Evolutionary conservation across 2,113 vertebrate genomes (phyloP).

Genomic region (Phyllostomus discolor): DNA sequence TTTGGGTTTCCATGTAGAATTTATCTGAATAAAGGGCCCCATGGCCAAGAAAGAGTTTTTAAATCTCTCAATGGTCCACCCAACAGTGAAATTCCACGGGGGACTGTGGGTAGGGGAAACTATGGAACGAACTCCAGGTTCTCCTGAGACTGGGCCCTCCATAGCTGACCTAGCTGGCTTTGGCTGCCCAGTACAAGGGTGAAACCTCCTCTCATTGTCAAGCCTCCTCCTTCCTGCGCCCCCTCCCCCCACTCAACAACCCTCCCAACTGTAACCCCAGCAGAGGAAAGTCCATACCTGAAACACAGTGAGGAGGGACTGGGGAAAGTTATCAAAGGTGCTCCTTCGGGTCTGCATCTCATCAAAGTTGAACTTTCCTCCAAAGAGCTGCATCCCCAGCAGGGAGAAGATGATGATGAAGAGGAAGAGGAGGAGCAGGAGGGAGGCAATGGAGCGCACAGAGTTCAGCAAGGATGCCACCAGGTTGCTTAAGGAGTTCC

Average conservation of each 20-base stretch:
- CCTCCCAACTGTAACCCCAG: background rate
- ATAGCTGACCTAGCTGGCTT: background rate
- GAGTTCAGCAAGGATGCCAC: constrained; percentile 98
- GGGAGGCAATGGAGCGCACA: constrained; percentile 97
- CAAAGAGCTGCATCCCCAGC: constrained; percentile 99
- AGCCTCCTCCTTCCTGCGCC: background rate
- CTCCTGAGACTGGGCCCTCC: background rate
- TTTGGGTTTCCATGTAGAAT: background rate
- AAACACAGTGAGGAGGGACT: constrained; percentile 98
- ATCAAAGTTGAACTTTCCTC: constrained; percentile 99
- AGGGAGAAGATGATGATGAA: constrained; percentile 99
- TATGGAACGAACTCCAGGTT: background rate
- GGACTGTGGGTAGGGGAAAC: background rate
- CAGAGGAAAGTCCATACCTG: constrained; percentile 84
- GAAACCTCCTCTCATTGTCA: background rate
- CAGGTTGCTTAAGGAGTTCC: constrained; percentile 98
- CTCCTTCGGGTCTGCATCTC: constrained; percentile 94
- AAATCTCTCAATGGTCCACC: background rate
- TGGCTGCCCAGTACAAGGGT: background rate
- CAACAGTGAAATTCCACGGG: background rate
- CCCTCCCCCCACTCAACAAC: background rate
- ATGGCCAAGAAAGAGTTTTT: background rate
- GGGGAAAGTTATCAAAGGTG: constrained; percentile 98
- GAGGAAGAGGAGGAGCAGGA: constrained; percentile 97
- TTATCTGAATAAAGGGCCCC: background rate